Evolutionary conservation across 2,113 vertebrate genomes (phyloP).

Genomic region (Forbesichthys agassizii): DNA sequence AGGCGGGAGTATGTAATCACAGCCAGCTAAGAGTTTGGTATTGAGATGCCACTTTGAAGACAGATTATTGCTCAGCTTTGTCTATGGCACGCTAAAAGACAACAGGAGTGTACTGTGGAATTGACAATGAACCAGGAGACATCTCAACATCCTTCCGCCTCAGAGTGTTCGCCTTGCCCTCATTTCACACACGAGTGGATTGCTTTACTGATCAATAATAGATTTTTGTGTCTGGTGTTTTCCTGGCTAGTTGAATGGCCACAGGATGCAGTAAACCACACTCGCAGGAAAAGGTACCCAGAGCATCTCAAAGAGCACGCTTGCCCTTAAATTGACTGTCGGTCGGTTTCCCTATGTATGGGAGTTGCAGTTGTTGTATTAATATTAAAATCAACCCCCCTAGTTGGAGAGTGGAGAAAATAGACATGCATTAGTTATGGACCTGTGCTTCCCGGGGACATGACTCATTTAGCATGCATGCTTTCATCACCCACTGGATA

Average conservation of each 20-base stretch:
- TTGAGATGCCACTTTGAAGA: not conserved
- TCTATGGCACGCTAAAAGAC: not conserved
- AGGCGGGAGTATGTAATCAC: not conserved
- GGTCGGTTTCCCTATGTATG: constrained; percentile 53
- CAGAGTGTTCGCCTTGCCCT: constrained; percentile 21
- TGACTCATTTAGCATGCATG: constrained; percentile 64
- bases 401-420: constrained; percentile 63
- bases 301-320: constrained; percentile 53
- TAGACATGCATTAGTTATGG: constrained; percentile 74
- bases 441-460: constrained; percentile 58
- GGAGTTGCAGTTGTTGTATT: constrained; percentile 64
- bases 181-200: constrained; percentile 58
- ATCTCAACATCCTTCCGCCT: constrained; percentile 34
- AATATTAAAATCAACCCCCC: constrained; percentile 69
- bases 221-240: constrained; percentile 60
- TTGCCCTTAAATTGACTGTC: constrained; percentile 67
- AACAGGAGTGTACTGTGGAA: constrained; percentile 18
- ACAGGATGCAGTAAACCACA: constrained; percentile 51
- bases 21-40: not conserved
- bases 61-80: constrained; percentile 18
- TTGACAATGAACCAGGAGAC: constrained; percentile 29
- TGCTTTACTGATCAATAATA: constrained; percentile 67
- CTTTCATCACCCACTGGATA: constrained; percentile 58
- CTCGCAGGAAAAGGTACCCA: constrained; percentile 32
- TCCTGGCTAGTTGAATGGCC: constrained; percentile 45